Conservation (phyloP, 2,797 vertebrate genomes). For the Pygocentrus nattereri region DNA sequence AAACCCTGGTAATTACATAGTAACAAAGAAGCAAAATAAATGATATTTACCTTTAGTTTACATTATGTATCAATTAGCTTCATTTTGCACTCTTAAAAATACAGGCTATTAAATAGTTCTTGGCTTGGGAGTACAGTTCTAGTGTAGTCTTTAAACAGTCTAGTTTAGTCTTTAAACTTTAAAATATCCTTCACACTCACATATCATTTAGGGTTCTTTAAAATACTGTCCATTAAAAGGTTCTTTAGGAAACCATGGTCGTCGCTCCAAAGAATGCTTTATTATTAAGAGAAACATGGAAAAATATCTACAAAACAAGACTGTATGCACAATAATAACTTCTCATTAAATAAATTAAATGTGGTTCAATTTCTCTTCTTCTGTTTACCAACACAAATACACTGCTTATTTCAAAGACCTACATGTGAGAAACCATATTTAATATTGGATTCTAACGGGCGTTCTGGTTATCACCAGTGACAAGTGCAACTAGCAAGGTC, state of each 20-base stretch:
- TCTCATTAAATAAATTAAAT: too few species aligned
- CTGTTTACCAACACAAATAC: background rate
- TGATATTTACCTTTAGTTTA: too few species aligned
- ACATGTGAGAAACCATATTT: background rate
- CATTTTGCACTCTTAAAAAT: background rate
- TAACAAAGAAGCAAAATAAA: too few species aligned
- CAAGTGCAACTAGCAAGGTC: background rate
- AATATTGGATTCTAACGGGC: background rate
- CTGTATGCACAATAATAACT: too few species aligned
- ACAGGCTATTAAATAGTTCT: background rate
- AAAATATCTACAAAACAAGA: too few species aligned
- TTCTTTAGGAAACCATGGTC: background rate
- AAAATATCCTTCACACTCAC: background rate
- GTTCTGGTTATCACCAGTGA: background rate
- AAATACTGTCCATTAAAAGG: background rate
- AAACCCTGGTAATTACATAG: too few species aligned
- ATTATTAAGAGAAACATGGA: background rate
- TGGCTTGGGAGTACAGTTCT: background rate
- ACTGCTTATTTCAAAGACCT: background rate
- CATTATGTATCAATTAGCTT: background rate
- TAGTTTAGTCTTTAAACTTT: too few species aligned
- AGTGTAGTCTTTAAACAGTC: too few species aligned
- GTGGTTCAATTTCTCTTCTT: background rate
- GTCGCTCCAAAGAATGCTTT: background rate
- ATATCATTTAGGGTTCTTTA: background rate